Conservation (phyloP, 2,113 vertebrate species). For the Brachirus orientalis region DNA sequence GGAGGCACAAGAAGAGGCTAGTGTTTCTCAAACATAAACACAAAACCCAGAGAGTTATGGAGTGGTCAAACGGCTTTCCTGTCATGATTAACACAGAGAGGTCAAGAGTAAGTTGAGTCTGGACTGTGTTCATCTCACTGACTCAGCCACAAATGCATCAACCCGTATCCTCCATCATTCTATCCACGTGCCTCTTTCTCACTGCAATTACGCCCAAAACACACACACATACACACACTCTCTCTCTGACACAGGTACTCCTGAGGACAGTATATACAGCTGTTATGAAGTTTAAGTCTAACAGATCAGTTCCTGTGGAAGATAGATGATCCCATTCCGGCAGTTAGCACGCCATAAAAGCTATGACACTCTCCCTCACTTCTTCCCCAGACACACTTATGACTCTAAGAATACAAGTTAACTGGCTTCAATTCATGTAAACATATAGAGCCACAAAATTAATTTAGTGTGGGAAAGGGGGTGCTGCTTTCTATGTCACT, state of each 20-base stretch:
- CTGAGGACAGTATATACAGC: slow-evolving; percentile 37
- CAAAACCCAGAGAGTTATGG: slow-evolving; percentile 14
- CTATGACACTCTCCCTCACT: slow-evolving; percentile 33
- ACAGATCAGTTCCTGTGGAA: slow-evolving; percentile 77
- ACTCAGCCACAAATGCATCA: slow-evolving; percentile 35
- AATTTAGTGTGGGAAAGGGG: slow-evolving; percentile 19
- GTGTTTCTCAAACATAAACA: slow-evolving; percentile 52
- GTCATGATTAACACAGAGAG: slow-evolving; percentile 43
- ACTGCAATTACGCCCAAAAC: slow-evolving; percentile 17
- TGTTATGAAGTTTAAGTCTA: slow-evolving; percentile 62
- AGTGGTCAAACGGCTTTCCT: slow-evolving; percentile 19
- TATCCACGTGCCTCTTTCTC: slow-evolving; percentile 7
- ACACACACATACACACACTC: slow-evolving; percentile 16
- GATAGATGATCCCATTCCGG: slow-evolving; percentile 57
- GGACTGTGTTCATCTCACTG: slow-evolving; percentile 41
- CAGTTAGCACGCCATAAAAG: slow-evolving; percentile 77
- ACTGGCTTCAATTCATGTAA: slow-evolving; percentile 26
- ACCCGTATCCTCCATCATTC: slow-evolving; percentile 10
- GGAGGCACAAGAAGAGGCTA: slow-evolving; percentile 3
- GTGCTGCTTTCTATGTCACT: not conserved
- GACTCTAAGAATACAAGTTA: slow-evolving; percentile 28
- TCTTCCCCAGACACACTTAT: slow-evolving; percentile 23
- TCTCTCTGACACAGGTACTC: slow-evolving; percentile 17
- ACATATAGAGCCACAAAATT: slow-evolving; percentile 13
- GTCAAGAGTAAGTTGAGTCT: slow-evolving; percentile 47